Conservation (phyloP, 2,113 vertebrate genomes). For the Bombycilla garrulus region DNA sequence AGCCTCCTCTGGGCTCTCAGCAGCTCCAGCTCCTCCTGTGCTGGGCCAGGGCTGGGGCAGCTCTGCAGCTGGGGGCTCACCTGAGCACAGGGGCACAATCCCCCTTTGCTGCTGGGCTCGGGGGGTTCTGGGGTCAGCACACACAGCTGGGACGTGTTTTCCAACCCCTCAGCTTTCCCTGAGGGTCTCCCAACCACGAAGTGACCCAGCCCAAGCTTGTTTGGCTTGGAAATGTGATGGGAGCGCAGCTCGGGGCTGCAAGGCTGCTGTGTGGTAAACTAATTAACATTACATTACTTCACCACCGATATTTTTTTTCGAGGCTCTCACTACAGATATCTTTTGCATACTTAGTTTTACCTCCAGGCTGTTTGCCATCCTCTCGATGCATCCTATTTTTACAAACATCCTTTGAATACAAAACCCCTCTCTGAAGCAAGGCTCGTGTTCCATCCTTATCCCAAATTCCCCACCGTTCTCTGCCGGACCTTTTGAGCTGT, state of each 20-base stretch:
- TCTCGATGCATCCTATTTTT: neutral
- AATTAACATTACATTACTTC: constrained; percentile 42
- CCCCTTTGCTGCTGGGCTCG: neutral
- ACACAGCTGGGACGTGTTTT: fast-evolving
- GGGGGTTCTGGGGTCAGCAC: neutral
- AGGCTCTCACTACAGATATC: neutral
- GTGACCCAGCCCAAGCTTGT: neutral
- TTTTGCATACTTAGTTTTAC: constrained; percentile 24
- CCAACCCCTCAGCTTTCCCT: neutral
- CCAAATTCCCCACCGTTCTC: neutral
- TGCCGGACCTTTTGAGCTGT: neutral
- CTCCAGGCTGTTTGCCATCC: constrained; percentile 25
- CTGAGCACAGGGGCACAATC: neutral
- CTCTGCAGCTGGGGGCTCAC: neutral
- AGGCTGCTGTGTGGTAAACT: neutral
- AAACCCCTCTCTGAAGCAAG: neutral
- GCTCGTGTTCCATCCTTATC: neutral
- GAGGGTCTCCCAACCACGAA: neutral
- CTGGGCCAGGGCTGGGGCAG: neutral
- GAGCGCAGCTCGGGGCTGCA: neutral
- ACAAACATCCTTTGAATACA: neutral
- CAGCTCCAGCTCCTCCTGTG: neutral
- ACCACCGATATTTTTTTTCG: neutral
- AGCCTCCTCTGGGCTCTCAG: neutral
- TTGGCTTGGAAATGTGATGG: neutral